These are phyloP conservation scores for Cinclus mexicanus DNA, from an alignment of 2,113 vertebrate genomes.

Conservation along the genomic window DNA sequence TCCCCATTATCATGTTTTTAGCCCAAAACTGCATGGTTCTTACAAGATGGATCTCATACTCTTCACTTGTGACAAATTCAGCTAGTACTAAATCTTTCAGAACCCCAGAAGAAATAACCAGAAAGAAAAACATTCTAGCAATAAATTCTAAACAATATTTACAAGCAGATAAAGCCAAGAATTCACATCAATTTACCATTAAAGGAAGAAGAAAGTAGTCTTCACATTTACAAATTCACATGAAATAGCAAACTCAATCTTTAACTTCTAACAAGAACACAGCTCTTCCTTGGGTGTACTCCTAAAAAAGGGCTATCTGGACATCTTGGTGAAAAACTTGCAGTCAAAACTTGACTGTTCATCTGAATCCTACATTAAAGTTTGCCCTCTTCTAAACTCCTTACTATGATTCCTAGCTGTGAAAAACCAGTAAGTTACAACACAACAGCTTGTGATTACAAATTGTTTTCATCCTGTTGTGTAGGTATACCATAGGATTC, in stretches of 20 bases:
- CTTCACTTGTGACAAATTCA: neutral
- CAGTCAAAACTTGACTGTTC: neutral
- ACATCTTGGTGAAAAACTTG: neutral
- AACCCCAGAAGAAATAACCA: neutral
- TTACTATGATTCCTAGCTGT: neutral
- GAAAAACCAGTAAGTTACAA: neutral
- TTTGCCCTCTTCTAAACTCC: neutral
- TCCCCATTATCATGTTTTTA: neutral
- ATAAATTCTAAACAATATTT: neutral
- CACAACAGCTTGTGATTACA: neutral
- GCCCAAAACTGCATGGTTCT: neutral
- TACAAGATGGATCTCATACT: neutral
- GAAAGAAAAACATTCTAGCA: neutral
- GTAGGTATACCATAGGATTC: neutral
- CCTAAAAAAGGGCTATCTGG: neutral
- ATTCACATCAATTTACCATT: neutral
- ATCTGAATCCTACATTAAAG: neutral
- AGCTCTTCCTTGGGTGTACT: neutral
- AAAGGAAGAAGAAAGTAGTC: neutral
- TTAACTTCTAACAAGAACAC: neutral
- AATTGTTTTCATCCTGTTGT: neutral
- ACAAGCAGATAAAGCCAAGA: neutral
- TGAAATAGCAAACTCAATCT: neutral
- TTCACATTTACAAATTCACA: neutral
- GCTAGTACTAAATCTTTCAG: neutral